Base-by-base conservation (phyloP, 2,797 vertebrate genomes). In the Erithacus rubecula region DNA sequence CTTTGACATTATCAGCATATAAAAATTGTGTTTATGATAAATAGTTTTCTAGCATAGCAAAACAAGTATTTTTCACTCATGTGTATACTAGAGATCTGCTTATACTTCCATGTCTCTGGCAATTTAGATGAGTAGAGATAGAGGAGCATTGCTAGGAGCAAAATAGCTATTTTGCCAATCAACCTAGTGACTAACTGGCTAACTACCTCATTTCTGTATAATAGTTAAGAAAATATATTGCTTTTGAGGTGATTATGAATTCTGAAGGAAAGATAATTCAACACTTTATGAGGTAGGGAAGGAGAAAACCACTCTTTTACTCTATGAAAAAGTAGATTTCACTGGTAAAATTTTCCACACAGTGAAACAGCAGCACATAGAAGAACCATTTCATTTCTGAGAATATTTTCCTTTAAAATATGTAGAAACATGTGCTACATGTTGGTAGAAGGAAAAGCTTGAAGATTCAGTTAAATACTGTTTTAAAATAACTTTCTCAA, bases 1-100 rank as follows among this genome's bases (percentile, higher is more conserved):
- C 68, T 96, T 94, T 96, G 93, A 97, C 94, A 96, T 90, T 83
- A 87, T 64, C 89, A 95, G 84, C 88, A 93, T 90, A 93, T 64
- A 94, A 92, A 98, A 96, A 89, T 26, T 8, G 16, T 94, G 39
- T 84, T 89, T 53, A 68, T 69, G 68, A 96, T 94, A 96, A 94
- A 97, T 87, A 67, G 67, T 75, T 91, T 80, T 72, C 55, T 59
- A 90, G 47, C 36, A 74, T n/a, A 87, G 67, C 78, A 95, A 97
- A 96, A 87, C 51, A 83, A 55, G 29, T 52, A 56, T 83, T 96
- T 96, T 96, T 96, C 90, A 96, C 59, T 46, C 56, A 10, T 41
- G 39, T 91, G 27, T 34, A 60, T 89, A 81, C 91, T 58, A 88
- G 80, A 95, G 83, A 94, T 87, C 23, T 0, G 2, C 32, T 76